Conservation (phyloP, 2,797 vertebrate genomes). For the Saxicola maurus region DNA sequence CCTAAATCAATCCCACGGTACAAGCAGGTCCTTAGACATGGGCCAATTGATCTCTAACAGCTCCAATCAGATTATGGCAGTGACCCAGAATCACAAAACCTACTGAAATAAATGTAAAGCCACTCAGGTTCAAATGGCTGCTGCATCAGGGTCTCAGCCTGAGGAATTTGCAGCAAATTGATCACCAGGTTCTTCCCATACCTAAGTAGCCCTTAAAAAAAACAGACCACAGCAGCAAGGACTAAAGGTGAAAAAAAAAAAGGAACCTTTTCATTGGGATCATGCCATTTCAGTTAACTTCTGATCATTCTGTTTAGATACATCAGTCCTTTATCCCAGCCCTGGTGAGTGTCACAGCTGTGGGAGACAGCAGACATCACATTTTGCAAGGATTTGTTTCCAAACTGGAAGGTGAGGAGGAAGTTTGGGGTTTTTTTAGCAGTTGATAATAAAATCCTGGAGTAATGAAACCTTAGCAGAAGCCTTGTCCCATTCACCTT, state of each 20-base stretch:
- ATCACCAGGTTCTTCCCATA: neutral
- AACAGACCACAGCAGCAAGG: neutral
- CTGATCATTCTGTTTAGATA: neutral
- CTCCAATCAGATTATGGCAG: neutral
- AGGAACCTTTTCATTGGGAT: neutral
- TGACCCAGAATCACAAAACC: neutral
- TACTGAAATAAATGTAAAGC: neutral
- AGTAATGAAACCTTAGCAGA: neutral
- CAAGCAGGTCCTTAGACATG: neutral
- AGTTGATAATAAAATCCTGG: neutral
- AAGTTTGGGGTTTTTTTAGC: rapidly evolving
- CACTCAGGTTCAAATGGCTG: neutral
- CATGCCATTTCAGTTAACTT: neutral
- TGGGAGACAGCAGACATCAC: rapidly evolving
- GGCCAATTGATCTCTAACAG: neutral
- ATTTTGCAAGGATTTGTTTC: neutral
- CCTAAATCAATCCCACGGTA: neutral
- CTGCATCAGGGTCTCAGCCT: neutral
- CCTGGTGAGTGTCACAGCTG: neutral
- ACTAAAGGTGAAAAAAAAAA: rapidly evolving
- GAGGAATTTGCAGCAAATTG: neutral
- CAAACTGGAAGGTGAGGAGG: neutral
- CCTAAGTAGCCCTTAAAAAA: rapidly evolving
- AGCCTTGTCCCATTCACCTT: neutral
- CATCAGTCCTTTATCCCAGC: neutral